phyloP scores from a whole-genome alignment of 2,113 vertebrate genomes.

The Mormyrus iriodes region DNA sequence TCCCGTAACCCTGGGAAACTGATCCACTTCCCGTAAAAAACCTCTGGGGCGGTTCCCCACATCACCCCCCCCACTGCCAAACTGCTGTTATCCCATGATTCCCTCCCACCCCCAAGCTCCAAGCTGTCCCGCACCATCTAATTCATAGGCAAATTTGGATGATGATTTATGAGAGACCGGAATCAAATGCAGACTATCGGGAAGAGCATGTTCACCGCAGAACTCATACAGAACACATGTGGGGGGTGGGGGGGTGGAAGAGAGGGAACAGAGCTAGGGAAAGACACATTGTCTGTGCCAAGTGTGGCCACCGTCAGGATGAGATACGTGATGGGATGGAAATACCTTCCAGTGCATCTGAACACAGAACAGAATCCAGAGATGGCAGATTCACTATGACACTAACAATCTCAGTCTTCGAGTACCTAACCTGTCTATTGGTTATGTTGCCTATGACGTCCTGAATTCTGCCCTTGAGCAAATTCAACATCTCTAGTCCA shows the following conservation, averaged over 20 bases:
- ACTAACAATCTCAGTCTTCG: background rate
- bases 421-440: background rate
- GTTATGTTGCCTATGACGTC: background rate
- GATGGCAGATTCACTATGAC: background rate
- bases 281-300: slow-evolving; percentile 20
- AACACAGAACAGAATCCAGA: background rate
- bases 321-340: background rate
- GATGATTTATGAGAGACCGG: slow-evolving; percentile 56
- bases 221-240: slow-evolving; percentile 57
- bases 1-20: slow-evolving; percentile 33
- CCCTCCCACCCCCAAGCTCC: slow-evolving; percentile 22
- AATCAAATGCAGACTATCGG: slow-evolving; percentile 54
- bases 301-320: background rate
- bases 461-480: background rate
- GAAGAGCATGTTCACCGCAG: slow-evolving; percentile 50
- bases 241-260: background rate
- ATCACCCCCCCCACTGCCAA: slow-evolving; percentile 17
- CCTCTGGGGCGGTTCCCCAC: slow-evolving; percentile 43
- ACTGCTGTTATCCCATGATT: background rate
- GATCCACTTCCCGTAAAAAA: slow-evolving; percentile 57
- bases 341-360: background rate
- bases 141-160: slow-evolving; percentile 55
- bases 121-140: slow-evolving; percentile 50
- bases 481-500: background rate
- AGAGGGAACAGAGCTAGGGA: background rate